Conservation (phyloP, 64 coral and sea anemone species). For the Pachyseris speciosa region DNA sequence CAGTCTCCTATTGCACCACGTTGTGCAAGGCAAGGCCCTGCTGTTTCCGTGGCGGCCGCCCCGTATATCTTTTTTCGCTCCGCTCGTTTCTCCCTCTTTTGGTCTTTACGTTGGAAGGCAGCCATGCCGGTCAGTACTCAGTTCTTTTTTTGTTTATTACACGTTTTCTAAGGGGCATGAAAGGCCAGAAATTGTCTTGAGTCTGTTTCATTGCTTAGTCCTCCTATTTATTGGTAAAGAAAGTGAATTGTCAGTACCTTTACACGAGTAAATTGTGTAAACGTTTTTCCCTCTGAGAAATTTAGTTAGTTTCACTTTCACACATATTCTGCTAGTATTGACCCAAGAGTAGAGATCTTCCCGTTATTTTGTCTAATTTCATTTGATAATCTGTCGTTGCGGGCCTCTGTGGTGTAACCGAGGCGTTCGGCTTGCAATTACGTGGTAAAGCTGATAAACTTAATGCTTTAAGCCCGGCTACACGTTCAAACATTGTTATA, state of each 20-base stretch:
- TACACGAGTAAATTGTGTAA: not conserved
- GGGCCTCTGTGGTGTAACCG: too few species aligned
- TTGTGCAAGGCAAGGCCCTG: conserved; percentile 62
- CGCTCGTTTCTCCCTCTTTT: conserved; percentile 68
- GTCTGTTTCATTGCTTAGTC: not conserved
- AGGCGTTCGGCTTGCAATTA: too few species aligned
- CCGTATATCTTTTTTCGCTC: conserved; percentile 72
- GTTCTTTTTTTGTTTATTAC: not conserved
- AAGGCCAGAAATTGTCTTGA: not conserved
- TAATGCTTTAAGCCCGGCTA: too few species aligned
- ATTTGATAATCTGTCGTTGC: too few species aligned
- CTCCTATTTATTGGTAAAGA: not conserved
- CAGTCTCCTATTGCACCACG: conserved; percentile 61
- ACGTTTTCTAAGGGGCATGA: not conserved
- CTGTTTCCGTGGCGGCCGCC: conserved; percentile 54
- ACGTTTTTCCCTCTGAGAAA: not conserved
- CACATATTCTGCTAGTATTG: too few species aligned
- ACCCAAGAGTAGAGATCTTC: too few species aligned
- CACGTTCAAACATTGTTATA: too few species aligned
- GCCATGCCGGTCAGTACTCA: conserved; percentile 80
- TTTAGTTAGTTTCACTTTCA: not conserved
- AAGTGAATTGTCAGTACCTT: not conserved
- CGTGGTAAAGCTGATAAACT: too few species aligned
- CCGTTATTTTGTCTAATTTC: too few species aligned
- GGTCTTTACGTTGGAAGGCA: conserved; percentile 70